phyloP scores from a whole-genome alignment of 2,888 invertebrate species.

The Drosophila lacicola region DNA sequence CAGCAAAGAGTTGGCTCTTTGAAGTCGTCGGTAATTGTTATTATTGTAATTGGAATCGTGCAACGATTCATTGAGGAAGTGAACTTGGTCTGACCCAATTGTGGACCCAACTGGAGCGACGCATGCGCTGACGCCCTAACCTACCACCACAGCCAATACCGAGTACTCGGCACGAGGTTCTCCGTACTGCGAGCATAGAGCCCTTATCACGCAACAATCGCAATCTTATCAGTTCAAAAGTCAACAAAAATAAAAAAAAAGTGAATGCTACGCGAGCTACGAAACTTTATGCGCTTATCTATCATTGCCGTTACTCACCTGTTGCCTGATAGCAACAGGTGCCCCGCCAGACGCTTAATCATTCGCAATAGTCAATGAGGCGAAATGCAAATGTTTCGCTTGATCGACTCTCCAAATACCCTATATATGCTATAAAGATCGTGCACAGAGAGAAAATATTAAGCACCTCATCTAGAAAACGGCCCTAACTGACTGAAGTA shows the following conservation, averaged over 20 bases:
- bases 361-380: constrained; percentile 66
- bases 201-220: constrained; percentile 12
- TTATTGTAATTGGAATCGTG: constrained; percentile 49
- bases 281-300: constrained; percentile 59
- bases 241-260: constrained; percentile 48
- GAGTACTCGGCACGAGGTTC: too few species aligned
- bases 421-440: neutral
- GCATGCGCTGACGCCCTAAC: constrained; percentile 74
- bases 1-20: constrained; percentile 43
- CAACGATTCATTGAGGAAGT: constrained; percentile 64
- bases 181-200: too few species aligned
- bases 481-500: too few species aligned
- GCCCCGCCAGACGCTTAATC: constrained; percentile 53
- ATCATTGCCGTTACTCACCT: constrained; percentile 64
- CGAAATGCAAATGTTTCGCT: neutral
- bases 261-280: constrained; percentile 30
- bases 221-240: constrained; percentile 69
- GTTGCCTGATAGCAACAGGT: constrained; percentile 71
- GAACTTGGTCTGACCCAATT: constrained; percentile 77
- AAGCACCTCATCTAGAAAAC: too few species aligned
- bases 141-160: constrained; percentile 55
- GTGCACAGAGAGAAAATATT: too few species aligned
- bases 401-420: constrained; percentile 19
- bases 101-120: constrained; percentile 19
- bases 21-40: constrained; percentile 48